Percentiles rank a stretch among this genome's conserved stretches.
phyloP scores from a whole-genome alignment of 1,140 invertebrate species.

The Wasmannia auropunctata region DNA sequence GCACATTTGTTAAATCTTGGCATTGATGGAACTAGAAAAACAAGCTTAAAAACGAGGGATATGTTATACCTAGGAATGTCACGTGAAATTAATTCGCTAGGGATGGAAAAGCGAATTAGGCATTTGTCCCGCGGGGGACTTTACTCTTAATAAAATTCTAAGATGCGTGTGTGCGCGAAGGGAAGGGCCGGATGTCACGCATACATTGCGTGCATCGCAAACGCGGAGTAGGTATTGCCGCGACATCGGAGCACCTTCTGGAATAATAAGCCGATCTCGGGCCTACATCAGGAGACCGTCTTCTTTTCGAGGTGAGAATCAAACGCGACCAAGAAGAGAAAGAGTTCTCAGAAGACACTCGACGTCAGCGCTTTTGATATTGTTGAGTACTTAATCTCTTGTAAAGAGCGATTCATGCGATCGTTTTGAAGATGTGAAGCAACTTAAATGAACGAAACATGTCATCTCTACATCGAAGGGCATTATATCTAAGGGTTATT shows the following conservation, averaged over 20 bases:
- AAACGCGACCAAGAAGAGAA: not conserved
- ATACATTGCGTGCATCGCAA: conserved; percentile 73
- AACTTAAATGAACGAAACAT: not conserved
- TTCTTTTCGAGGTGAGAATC: conserved; percentile 9
- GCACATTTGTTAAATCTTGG: not conserved
- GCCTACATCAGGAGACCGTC: conserved; percentile 12
- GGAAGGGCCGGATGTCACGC: conserved; percentile 79
- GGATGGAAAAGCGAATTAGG: not conserved
- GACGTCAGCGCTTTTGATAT: conserved; percentile 42
- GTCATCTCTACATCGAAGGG: not conserved
- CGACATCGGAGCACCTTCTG: conserved; percentile 55
- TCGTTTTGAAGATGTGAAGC: not conserved
- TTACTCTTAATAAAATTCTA: conserved; percentile 65
- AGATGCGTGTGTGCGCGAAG: conserved; percentile 41
- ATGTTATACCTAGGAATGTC: conserved; percentile 6
- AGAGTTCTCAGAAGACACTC: conserved; percentile 22
- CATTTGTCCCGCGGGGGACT: not conserved
- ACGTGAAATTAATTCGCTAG: conserved; percentile 47
- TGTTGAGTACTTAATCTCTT: not conserved
- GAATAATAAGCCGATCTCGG: conserved; percentile 73
- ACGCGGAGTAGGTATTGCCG: conserved; percentile 29
- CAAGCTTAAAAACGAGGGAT: not conserved
- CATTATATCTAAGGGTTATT: not conserved
- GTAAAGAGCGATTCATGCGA: not conserved
- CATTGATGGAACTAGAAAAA: not conserved